A percentile compares a stretch with the other conserved stretches of the same genome.
phyloP scores from a whole-genome alignment of 2,888 invertebrate species.

The Athrips mouffetella region DNA sequence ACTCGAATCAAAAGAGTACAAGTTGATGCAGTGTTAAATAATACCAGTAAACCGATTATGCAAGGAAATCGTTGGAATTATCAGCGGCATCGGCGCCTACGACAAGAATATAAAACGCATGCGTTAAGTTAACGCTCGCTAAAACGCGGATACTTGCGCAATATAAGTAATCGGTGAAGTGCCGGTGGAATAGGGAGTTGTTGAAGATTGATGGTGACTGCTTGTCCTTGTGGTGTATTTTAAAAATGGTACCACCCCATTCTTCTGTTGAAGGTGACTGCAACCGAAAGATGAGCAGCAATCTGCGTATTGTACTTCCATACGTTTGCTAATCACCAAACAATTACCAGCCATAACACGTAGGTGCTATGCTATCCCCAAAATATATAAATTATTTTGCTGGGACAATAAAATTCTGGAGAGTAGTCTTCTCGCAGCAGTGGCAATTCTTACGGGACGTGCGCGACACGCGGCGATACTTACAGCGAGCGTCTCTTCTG shows the following conservation, averaged over 20 bases:
- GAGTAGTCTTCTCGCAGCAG: too few relatives aligned
- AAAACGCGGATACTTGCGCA: constrained; percentile 51
- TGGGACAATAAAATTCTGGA: too few relatives aligned
- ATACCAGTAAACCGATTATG: constrained; percentile 37
- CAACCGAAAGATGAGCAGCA: too few relatives aligned
- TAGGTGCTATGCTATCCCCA: too few relatives aligned
- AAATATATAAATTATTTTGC: constrained; percentile 27
- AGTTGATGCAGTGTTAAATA: background rate
- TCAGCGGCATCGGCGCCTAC: constrained; percentile 25
- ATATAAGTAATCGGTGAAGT: constrained; percentile 47
- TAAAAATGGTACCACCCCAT: too few relatives aligned
- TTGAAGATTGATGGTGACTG: background rate
- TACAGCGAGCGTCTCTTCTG: constrained; percentile 28
- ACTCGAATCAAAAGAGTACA: background rate
- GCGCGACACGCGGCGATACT: constrained; percentile 17
- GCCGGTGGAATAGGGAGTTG: constrained; percentile 47
- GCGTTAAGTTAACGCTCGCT: constrained; percentile 17
- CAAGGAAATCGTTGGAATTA: constrained; percentile 49
- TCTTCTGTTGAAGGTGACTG: too few relatives aligned
- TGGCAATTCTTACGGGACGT: too few relatives aligned
- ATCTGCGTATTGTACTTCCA: too few relatives aligned
- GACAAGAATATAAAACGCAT: constrained; percentile 42
- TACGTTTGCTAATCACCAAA: too few relatives aligned
- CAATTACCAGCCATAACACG: too few relatives aligned
- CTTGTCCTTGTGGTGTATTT: background rate